phyloP scores from a whole-genome alignment of 2,113 vertebrate genomes.

The Odobenus rosmarus region DNA sequence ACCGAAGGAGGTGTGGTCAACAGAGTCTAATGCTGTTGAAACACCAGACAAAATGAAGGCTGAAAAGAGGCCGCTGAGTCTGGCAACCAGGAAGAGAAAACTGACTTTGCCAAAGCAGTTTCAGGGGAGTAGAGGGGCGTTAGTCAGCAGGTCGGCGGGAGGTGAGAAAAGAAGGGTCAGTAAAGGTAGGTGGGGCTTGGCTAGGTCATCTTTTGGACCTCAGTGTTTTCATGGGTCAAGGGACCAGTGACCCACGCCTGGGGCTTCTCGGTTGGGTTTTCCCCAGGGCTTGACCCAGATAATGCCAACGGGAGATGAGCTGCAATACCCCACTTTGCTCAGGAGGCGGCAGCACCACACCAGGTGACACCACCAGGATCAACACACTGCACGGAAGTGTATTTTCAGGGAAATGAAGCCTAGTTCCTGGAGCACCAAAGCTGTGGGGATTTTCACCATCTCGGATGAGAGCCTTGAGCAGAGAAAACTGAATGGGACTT shows the following conservation, averaged over 20 bases:
- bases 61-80: not conserved
- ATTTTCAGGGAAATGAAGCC: not conserved
- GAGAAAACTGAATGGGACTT: not conserved
- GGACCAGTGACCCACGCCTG: not conserved
- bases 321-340: not conserved
- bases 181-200: not conserved
- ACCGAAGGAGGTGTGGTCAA: not conserved
- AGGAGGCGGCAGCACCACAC: conserved; percentile 58
- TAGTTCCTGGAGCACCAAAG: not conserved
- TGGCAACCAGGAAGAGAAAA: not conserved
- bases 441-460: not conserved
- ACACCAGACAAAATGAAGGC: not conserved
- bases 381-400: rapidly evolving
- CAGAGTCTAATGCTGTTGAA: not conserved
- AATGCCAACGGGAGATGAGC: not conserved
- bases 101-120: not conserved
- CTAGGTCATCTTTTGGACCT: not conserved
- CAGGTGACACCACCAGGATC: not conserved
- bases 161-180: not conserved
- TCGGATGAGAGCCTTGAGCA: not conserved
- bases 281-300: rapidly evolving
- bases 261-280: not conserved
- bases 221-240: not conserved
- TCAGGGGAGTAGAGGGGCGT: not conserved
- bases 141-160: not conserved